Evolutionary conservation across 92 coral and sea anemone genomes (phyloP).

Genomic region (Parazoanthus atlanticus): DNA sequence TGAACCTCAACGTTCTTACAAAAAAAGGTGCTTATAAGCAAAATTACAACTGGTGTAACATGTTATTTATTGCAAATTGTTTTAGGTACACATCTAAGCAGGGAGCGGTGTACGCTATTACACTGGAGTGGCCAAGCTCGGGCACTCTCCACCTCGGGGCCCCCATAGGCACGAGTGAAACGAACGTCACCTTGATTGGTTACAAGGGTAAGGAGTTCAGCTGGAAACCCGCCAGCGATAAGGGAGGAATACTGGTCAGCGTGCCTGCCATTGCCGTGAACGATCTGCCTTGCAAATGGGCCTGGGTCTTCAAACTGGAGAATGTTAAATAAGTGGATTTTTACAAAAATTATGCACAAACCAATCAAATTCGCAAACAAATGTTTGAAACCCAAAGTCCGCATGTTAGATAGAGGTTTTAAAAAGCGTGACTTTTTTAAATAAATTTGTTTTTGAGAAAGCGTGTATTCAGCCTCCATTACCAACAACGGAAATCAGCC

Average conservation of each 20-base stretch:
- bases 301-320: conserved; percentile 60
- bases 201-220: conserved; percentile 33
- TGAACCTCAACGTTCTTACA: no score
- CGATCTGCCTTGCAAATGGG: conserved; percentile 56
- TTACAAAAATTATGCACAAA: not conserved
- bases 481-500: no score
- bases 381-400: not conserved
- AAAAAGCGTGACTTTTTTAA: not conserved
- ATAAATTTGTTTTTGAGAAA: no score
- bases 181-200: conserved; percentile 48
- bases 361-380: no score
- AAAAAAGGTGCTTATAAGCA: no score
- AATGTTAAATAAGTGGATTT: conserved; percentile 35
- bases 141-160: conserved; percentile 53
- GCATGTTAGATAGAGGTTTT: not conserved
- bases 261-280: conserved; percentile 39
- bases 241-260: conserved; percentile 37
- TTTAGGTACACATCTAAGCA: conserved; percentile 64
- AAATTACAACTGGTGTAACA: not conserved
- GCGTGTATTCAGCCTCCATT: no score
- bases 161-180: conserved; percentile 26
- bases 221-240: conserved; percentile 46
- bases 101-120: conserved; percentile 55
- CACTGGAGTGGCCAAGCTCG: conserved; percentile 55
- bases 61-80: not conserved